Conservation (phyloP, 2,797 vertebrate species). For the Notolabrus celidotus region DNA sequence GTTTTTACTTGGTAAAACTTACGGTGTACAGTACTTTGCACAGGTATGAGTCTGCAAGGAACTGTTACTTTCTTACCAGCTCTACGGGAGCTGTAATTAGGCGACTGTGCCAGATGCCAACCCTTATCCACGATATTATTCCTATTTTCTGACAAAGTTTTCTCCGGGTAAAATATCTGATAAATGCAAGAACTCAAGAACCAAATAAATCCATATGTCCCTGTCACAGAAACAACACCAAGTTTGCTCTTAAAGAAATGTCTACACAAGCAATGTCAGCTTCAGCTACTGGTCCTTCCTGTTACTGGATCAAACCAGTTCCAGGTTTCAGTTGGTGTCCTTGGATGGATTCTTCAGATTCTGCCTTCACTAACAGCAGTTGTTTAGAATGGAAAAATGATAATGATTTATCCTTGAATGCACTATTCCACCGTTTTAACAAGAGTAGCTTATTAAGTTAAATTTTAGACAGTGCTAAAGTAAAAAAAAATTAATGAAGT, state of each 20-base stretch:
- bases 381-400: background rate
- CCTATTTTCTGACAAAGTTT: background rate
- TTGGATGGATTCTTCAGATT: background rate
- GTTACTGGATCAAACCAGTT: conserved; percentile 4
- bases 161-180: background rate
- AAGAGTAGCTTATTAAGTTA: background rate
- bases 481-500: background rate
- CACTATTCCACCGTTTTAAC: background rate
- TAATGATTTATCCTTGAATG: background rate
- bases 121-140: background rate
- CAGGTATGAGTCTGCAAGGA: conserved; percentile 22
- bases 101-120: conserved; percentile 1
- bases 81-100: conserved; percentile 36
- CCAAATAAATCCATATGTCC: conserved; percentile 15
- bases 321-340: background rate
- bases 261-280: conserved; percentile 1
- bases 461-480: background rate
- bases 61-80: conserved; percentile 12
- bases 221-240: conserved; percentile 11
- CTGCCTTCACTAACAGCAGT: background rate
- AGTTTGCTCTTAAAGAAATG: conserved; percentile 5
- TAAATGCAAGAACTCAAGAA: background rate
- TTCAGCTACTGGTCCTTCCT: background rate
- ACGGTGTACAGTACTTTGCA: conserved; percentile 36
- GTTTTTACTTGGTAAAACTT: conserved; percentile 61